Conservation (phyloP, 2,113 vertebrate species). For the Pterocles orientalis region DNA sequence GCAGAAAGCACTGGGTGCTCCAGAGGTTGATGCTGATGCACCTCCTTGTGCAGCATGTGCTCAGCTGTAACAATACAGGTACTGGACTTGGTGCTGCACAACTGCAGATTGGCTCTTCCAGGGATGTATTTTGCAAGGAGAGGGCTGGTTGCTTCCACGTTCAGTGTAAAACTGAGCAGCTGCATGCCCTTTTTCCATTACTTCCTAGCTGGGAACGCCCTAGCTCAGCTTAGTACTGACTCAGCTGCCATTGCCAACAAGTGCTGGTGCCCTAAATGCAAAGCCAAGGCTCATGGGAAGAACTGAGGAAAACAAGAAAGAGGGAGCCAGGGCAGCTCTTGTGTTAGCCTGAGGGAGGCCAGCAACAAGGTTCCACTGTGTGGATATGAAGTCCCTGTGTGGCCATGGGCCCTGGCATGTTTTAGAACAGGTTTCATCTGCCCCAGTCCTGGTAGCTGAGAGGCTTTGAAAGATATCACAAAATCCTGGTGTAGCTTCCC, state of each 20-base stretch:
- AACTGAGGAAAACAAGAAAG: neutral
- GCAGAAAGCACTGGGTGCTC: neutral
- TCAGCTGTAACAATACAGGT: neutral
- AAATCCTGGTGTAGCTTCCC: neutral
- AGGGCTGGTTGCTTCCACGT: rapidly evolving
- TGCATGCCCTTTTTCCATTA: neutral
- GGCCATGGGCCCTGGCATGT: neutral
- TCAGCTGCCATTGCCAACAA: neutral
- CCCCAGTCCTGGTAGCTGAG: neutral
- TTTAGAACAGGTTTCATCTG: neutral
- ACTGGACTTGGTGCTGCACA: neutral
- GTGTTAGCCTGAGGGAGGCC: neutral
- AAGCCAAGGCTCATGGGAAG: neutral
- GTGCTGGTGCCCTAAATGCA: neutral
- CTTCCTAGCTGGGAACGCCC: neutral
- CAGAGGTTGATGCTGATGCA: neutral
- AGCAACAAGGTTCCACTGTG: neutral
- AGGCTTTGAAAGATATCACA: neutral
- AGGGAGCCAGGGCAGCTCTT: neutral
- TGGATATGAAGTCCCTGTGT: neutral
- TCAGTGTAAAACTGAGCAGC: neutral
- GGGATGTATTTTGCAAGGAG: neutral
- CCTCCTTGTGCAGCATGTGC: neutral
- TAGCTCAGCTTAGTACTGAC: neutral
- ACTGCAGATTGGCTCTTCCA: neutral